phyloP scores from a whole-genome alignment of 2,113 vertebrate species.

The Nanorana parkeri region DNA sequence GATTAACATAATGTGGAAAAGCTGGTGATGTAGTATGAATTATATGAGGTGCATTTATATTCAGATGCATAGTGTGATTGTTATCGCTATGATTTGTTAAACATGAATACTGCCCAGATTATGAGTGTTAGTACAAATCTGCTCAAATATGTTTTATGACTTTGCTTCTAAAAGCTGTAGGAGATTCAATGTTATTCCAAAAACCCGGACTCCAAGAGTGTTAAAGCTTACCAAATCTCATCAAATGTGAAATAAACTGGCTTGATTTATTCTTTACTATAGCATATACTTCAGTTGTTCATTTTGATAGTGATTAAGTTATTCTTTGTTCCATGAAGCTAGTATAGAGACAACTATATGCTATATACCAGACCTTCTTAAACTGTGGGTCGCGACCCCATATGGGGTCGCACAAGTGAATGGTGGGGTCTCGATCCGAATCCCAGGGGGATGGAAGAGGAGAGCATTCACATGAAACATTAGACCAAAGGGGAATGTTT shows the following conservation, averaged over 20 bases:
- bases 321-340: no score
- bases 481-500: no score
- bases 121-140: slow-evolving; percentile 53
- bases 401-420: no score
- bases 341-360: no score
- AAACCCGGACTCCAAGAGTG: slow-evolving; percentile 15
- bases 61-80: slow-evolving; percentile 56
- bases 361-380: no score
- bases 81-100: slow-evolving; percentile 56
- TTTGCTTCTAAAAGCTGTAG: slow-evolving; percentile 40
- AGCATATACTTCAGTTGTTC: slow-evolving; percentile 14
- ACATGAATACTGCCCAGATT: slow-evolving; percentile 56
- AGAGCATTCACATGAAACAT: no score
- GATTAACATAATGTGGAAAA: slow-evolving; percentile 56
- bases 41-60: slow-evolving; percentile 54
- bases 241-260: slow-evolving; percentile 3
- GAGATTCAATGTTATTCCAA: slow-evolving; percentile 44
- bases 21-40: slow-evolving; percentile 48
- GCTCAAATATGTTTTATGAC: slow-evolving; percentile 55
- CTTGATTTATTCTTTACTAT: neutral
- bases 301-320: neutral
- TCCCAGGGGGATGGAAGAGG: no score
- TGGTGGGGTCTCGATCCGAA: no score
- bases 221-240: slow-evolving; percentile 44
- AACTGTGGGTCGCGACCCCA: no score